Percentiles rank a stretch among this genome's conserved stretches.
Evolutionary conservation across 2,888 invertebrate species (phyloP).

Genomic region (Lasioglossum leucozonium): DNA sequence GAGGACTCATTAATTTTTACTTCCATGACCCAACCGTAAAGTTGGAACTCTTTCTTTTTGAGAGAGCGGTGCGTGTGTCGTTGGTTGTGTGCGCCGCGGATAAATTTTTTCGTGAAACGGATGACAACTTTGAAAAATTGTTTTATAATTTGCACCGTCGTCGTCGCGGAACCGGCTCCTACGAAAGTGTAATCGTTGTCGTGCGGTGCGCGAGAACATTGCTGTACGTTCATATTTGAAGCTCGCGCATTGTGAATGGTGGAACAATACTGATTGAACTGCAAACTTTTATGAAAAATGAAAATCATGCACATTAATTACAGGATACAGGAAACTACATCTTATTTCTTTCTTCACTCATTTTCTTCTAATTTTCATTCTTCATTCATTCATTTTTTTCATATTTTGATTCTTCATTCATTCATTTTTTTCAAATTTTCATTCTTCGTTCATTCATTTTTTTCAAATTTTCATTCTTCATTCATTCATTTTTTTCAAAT

Average conservation of each 20-base stretch:
- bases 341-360: no score
- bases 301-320: no score
- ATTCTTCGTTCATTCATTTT: no score
- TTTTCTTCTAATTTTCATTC: no score
- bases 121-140: conserved; percentile 9
- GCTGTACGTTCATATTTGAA: neutral
- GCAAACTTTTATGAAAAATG: no score
- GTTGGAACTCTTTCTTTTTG: conserved; percentile 1
- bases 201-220: neutral
- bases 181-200: neutral
- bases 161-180: neutral
- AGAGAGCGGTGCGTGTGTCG: neutral
- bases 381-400: no score
- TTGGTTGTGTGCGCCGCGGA: neutral
- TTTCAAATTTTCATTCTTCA: no score
- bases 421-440: no score
- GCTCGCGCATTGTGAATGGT: neutral
- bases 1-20: conserved; percentile 29
- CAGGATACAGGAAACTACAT: no score
- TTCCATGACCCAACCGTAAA: neutral
- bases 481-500: no score
- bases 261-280: no score
- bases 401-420: no score
- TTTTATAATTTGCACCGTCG: neutral
- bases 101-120: neutral